These are phyloP conservation scores for Acrocephalus kingi DNA, from an alignment of 2,113 vertebrate genomes.

Conservation along the genomic window DNA sequence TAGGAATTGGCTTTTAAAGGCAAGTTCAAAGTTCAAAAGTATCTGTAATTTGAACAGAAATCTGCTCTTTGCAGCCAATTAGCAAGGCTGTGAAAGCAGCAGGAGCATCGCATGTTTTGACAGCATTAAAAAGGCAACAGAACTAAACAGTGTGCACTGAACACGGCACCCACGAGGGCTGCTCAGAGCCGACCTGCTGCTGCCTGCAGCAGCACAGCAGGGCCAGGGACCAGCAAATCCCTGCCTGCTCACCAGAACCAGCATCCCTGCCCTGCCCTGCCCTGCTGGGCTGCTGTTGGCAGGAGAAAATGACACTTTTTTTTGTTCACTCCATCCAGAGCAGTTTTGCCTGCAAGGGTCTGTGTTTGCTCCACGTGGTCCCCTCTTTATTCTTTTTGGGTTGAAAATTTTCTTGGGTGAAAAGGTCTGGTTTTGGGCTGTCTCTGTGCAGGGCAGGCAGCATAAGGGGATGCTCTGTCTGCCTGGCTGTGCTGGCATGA, in stretches of 20 bases:
- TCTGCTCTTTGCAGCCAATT: slow-evolving; percentile 37
- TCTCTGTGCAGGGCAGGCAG: not conserved
- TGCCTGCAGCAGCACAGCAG: not conserved
- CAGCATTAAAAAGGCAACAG: slow-evolving; percentile 10
- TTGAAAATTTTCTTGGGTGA: not conserved
- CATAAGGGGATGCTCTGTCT: not conserved
- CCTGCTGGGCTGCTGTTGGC: not conserved
- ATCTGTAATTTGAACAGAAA: slow-evolving; percentile 13
- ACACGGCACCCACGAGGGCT: not conserved
- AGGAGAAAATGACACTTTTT: not conserved
- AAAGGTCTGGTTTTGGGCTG: not conserved
- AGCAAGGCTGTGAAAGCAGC: slow-evolving; percentile 28
- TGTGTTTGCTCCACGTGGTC: fast-evolving
- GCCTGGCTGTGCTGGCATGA: not conserved
- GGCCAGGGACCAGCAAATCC: not conserved
- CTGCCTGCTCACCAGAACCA: not conserved
- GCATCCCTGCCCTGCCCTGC: not conserved
- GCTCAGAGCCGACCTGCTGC: not conserved
- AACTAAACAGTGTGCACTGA: slow-evolving; percentile 10
- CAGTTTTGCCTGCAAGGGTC: not conserved
- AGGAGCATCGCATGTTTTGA: slow-evolving; percentile 30
- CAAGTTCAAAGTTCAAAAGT: not conserved
- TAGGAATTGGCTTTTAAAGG: not conserved
- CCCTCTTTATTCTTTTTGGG: not conserved
- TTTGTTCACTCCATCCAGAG: not conserved